Base-by-base conservation (phyloP, 2,113 vertebrate genomes). In the Ictalurus punctatus region DNA sequence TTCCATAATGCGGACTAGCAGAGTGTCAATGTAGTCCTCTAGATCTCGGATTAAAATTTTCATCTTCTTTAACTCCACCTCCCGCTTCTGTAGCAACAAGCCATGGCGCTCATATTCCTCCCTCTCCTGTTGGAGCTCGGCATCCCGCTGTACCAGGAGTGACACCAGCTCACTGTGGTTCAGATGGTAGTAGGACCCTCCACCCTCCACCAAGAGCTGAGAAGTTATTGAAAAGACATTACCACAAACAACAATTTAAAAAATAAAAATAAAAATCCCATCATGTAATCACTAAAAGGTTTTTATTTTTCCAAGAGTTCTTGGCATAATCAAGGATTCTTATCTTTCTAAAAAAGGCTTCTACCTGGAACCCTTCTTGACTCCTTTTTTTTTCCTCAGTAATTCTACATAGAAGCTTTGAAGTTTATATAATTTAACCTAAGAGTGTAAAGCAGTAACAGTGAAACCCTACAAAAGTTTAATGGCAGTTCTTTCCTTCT, bases 1-100 rank as follows among this genome's bases (percentile, higher is more conserved):
- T 90, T 99, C 98, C 97, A 99, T 99, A 95, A 99, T 99, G 92
- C 97, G 97, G 89, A 99, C 97, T 92, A 99, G 96, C 93, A 99
- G 95, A 85, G 96, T 97, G 96, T 99, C 98, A 0, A 99, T 99
- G 96, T 99, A 99, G 92, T 98, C 96, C 95, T 99, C 98, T 92
- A 99, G 96, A 83, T 99, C 98, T 0, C 90, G 95, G 90, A 99
- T 96, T 30, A 97, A 96, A 82, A 96, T 94, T 21, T 97, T 97
- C 92, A 97, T 95, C 94, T 93, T 96, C 94, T 92, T 95, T 90
- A 99, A 95, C 94, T 99, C 98, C 6, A 93, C 90, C 94, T 98
- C 97, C 0, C 95, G 96, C 94, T 98, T 97, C 86, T 97, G 95
- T 93, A 99, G 96, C 17, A 97, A 93, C 65, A 93, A 92, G 0